Evolutionary conservation across 2,113 vertebrate species (phyloP), one percentile per base, ranked within the genome.

Genomic region (Morone saxatilis): DNA sequence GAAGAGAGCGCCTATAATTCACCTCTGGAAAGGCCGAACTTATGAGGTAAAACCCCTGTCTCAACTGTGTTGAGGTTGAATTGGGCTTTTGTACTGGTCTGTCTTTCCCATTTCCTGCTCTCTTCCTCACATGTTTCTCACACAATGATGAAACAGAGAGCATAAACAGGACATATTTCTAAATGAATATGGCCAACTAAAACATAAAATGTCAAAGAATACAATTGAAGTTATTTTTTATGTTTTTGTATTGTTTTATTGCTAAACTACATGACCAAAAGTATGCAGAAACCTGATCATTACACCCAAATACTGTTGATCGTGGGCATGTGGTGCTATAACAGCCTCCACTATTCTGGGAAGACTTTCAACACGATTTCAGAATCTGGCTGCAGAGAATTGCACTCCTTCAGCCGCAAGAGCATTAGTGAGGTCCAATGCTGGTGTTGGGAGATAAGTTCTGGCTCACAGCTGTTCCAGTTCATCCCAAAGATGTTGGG

Each of bases 1-100:
- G 54, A 90, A 89, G 71, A 71, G 87, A 7, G 91, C 90, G 0
- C 89, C 92, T 1, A 88, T 91, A 45, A 59, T 93, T 36, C 87
- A 90, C 8, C 86, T 94, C 63, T 93, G 89, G 88, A 91, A 91
- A 76, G 88, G 83, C 66, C 51, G 88, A 91, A 83, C 50, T 0
- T 88, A 80, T 36, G 84, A 93, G 91, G 93, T 94, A 80, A 78
- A 31, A 16, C 31, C 25, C 61, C 11, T 16, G 20, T 43, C n/a
- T 7, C 20, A 0, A 19, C 11, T 48, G 0, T 57, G 38, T 36
- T 43, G 6, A 53, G 11, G 59, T 16, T 72, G 61, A 59, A 67
- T 43, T 59, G 41, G n/a, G 16, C 12, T 56, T 60, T 60, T 19
- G 13, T 17, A 4, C 13, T 20, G 22, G 13, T 51, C 16, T 43